Base-by-base conservation (phyloP, 2,113 vertebrate species). In the Acrocephalus arundinaceus region DNA sequence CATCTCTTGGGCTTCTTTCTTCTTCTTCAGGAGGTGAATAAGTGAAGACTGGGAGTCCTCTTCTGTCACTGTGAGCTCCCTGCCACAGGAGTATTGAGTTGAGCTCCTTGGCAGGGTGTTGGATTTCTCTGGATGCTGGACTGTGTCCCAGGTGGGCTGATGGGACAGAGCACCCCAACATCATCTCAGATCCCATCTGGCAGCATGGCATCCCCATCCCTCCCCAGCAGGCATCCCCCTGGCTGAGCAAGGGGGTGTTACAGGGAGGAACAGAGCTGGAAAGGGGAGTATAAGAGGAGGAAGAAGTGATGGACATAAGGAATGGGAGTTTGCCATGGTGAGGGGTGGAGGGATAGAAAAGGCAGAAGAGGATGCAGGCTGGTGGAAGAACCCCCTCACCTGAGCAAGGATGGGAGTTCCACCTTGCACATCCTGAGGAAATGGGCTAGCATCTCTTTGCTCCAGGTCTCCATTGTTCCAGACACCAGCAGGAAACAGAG, bases 1-100 rank as follows among this genome's bases (percentile, higher is more conserved):
- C 89, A 97, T 85, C 67, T 79, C 18, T 61, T 5, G 43, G 23
- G 54, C 91, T 77, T 98, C 96, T 76, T 96, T 97, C 41, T 89
- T 98, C 87, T 97, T 98, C 71, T 97, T 94, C 72, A 97, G 93
- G 6, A 98, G 82, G 18, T 11, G 45, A 62, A 97, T 79, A 23
- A 96, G 81, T 10, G 91, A 92, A 19, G 96, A 97, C 3, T 66
- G 76, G 16, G 76, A 65, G n/a, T 97, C 89, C 10, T 97, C 85
- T 37, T 97, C 91, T 1, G 41, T 37, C 37, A 7, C 59, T 68
- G 48, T 11, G 83, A 97, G 88, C 46, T 96, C 96, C 84, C 98
- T 98, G 94, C 27, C 35, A 78, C 6, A 37, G 35, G 41, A 70
- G n/a, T 23, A 0, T 14, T 39, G 39, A 18, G 28, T 14, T 1